Evolutionary conservation across 2,888 invertebrate species (phyloP).

Genomic region (Rhagium mordax): DNA sequence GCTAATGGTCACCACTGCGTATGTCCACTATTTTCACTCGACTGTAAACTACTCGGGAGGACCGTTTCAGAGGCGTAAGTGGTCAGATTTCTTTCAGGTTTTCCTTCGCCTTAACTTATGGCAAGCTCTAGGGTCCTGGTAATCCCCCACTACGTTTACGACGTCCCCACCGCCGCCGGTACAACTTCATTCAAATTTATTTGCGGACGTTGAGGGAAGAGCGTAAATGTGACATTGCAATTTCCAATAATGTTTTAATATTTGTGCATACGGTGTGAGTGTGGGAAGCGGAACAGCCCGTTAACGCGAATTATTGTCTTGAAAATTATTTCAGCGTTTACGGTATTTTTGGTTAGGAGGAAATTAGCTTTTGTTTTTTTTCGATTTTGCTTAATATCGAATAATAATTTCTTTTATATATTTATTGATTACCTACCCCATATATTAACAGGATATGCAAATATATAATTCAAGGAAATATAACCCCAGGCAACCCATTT

Average conservation of each 20-base stretch:
- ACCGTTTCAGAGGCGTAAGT: slow-evolving; percentile 30
- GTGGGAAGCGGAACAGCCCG: too few relatives aligned
- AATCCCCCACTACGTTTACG: slow-evolving; percentile 1
- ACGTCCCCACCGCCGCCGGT: background rate
- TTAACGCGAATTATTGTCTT: too few relatives aligned
- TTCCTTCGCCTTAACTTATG: slow-evolving; percentile 22
- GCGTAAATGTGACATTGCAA: background rate
- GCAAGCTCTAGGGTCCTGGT: slow-evolving; percentile 19
- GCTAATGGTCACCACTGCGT: background rate
- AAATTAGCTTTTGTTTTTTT: too few relatives aligned
- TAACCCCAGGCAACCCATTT: too few relatives aligned
- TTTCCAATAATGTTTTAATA: background rate
- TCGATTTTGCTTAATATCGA: too few relatives aligned
- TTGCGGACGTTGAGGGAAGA: background rate
- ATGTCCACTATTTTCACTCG: slow-evolving; percentile 6
- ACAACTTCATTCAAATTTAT: slow-evolving; percentile 26
- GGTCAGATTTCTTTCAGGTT: slow-evolving; percentile 27
- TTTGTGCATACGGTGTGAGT: background rate
- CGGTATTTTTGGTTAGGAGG: too few relatives aligned
- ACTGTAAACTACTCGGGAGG: slow-evolving; percentile 3
- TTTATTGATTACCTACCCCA: too few relatives aligned
- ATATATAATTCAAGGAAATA: too few relatives aligned
- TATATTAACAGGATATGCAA: too few relatives aligned
- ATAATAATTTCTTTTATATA: too few relatives aligned
- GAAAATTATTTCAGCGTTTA: too few relatives aligned